These are phyloP conservation scores for Agonopterix alstromeriana DNA, from an alignment of 2,888 invertebrate species.

Conservation along the genomic window DNA sequence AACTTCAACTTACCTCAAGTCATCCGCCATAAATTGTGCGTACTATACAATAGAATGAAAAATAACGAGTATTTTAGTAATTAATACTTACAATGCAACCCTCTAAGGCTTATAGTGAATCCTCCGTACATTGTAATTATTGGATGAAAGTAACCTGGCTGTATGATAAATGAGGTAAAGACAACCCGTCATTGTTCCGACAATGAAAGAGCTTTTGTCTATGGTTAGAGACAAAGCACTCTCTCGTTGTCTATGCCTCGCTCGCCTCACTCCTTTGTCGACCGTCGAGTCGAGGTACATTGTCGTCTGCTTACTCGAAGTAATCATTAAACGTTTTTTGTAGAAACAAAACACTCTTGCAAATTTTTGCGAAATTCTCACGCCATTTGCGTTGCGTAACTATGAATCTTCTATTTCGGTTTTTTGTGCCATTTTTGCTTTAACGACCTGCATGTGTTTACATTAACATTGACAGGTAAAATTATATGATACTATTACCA, in stretches of 20 bases:
- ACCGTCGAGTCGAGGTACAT: slow-evolving; percentile 44
- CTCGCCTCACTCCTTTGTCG: slow-evolving; percentile 61
- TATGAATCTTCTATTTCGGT: too few species aligned
- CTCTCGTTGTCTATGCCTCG: slow-evolving; percentile 61
- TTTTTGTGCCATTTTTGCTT: slow-evolving; percentile 3
- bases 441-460: slow-evolving; percentile 10
- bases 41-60: slow-evolving; percentile 31
- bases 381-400: slow-evolving; percentile 13
- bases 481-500: slow-evolving; percentile 1
- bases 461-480: slow-evolving; percentile 5
- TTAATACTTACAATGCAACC: slow-evolving; percentile 50
- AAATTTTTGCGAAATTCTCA: slow-evolving; percentile 58
- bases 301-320: slow-evolving; percentile 33
- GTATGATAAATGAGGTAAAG: slow-evolving; percentile 73
- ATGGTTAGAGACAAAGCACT: slow-evolving; percentile 61
- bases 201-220: slow-evolving; percentile 72
- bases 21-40: too few species aligned
- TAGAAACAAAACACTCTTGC: slow-evolving; percentile 39
- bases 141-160: slow-evolving; percentile 72
- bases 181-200: slow-evolving; percentile 60
- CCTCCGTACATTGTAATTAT: slow-evolving; percentile 66
- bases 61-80: slow-evolving; percentile 41
- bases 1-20: too few species aligned
- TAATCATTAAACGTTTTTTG: slow-evolving; percentile 58
- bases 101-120: slow-evolving; percentile 28